phyloP scores from a whole-genome alignment of 2,113 vertebrate genomes.

The Condylura cristata region DNA sequence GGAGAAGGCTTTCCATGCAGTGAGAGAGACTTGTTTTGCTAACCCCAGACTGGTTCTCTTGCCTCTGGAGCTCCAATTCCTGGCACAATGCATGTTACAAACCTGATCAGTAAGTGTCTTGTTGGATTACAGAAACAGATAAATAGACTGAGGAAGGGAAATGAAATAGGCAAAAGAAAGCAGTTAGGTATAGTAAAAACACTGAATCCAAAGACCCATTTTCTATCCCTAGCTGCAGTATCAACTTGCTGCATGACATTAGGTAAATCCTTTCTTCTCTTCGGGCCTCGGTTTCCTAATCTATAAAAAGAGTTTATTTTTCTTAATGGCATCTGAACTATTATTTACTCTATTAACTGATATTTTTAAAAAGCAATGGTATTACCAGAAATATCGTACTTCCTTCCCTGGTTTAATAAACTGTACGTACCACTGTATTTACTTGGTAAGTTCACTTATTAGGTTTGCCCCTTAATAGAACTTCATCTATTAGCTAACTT shows the following conservation, averaged over 20 bases:
- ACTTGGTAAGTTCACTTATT: neutral
- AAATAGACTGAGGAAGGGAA: neutral
- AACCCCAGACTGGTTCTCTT: neutral
- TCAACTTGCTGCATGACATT: neutral
- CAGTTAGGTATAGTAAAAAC: neutral
- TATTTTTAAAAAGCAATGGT: neutral
- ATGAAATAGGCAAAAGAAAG: neutral
- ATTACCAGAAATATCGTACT: neutral
- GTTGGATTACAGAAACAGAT: neutral
- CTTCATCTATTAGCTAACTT: neutral
- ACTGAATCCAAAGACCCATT: neutral
- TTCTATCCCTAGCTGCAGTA: neutral
- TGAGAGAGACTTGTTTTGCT: neutral
- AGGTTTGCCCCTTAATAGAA: neutral
- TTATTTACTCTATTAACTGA: neutral
- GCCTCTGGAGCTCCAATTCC: neutral
- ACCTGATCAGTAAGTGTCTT: neutral
- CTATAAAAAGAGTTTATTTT: neutral
- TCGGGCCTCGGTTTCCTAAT: neutral
- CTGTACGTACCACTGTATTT: neutral
- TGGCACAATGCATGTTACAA: neutral
- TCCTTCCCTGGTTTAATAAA: neutral
- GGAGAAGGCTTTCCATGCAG: neutral
- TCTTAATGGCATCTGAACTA: neutral
- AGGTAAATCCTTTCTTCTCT: neutral